phyloP scores from a whole-genome alignment of 2,888 invertebrate species.

The Trichogramma dendrolimi region DNA sequence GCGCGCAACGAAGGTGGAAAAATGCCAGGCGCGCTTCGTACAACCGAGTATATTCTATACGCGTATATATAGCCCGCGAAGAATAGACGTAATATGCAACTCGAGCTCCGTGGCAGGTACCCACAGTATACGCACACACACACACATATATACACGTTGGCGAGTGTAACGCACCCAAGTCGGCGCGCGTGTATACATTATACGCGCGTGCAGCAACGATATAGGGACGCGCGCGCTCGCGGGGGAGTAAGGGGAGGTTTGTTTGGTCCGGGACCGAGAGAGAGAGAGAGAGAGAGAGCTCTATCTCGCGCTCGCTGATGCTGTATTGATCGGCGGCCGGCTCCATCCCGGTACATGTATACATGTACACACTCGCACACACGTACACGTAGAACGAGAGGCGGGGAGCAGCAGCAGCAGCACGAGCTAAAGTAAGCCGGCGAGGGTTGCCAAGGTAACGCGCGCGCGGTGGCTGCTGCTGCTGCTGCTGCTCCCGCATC shows the following conservation, averaged over 20 bases:
- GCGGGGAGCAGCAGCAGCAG: slow-evolving; percentile 13
- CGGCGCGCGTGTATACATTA: neutral
- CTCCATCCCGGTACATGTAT: too few relatives aligned
- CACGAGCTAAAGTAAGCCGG: slow-evolving; percentile 48
- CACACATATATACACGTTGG: too few relatives aligned
- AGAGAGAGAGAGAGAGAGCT: neutral
- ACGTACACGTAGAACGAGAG: slow-evolving; percentile 18
- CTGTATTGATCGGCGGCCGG: slow-evolving; percentile 47
- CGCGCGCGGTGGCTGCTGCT: slow-evolving; percentile 29
- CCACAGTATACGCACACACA: too few relatives aligned
- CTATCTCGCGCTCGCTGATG: slow-evolving; percentile 41
- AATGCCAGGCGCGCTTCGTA: too few relatives aligned
- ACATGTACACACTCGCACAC: neutral
- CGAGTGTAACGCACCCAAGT: slow-evolving; percentile 2
- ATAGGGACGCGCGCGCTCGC: slow-evolving; percentile 8
- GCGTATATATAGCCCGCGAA: too few relatives aligned
- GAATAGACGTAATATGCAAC: too few relatives aligned
- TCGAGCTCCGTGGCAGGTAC: too few relatives aligned
- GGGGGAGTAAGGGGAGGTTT: slow-evolving; percentile 34
- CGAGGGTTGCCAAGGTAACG: neutral
- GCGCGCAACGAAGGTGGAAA: too few relatives aligned
- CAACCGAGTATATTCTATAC: too few relatives aligned
- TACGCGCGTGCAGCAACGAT: neutral
- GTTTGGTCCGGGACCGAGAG: slow-evolving; percentile 47
- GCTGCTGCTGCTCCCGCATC: slow-evolving; percentile 39